These are phyloP conservation scores for Geotrupes spiniger DNA, from an alignment of 2,888 invertebrate species.

Conservation along the genomic window DNA sequence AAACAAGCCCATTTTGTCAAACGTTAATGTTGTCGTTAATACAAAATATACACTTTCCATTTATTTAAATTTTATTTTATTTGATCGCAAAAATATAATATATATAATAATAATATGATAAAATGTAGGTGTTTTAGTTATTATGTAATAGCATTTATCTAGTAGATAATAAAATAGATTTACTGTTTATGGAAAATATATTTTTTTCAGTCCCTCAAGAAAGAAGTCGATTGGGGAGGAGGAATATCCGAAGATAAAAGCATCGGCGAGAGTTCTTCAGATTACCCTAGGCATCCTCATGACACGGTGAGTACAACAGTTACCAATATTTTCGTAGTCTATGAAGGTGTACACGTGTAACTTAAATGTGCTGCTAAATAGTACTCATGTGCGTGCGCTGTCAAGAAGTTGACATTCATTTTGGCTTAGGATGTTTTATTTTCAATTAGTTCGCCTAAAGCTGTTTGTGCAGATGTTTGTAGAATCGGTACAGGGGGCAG, in stretches of 20 bases:
- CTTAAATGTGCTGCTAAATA: constrained; percentile 16
- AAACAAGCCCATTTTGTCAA: too few species aligned
- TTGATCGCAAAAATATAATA: too few species aligned
- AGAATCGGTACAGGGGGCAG: constrained; percentile 24
- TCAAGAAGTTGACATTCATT: constrained; percentile 96
- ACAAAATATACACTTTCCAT: too few species aligned
- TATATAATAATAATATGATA: too few species aligned
- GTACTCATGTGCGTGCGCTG: constrained; percentile 45
- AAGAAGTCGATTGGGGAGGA: constrained; percentile 83
- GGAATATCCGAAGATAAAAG: constrained; percentile 72
- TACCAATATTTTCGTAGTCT: neutral
- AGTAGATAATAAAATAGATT: too few species aligned
- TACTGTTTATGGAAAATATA: too few species aligned
- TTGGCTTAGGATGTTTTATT: constrained; percentile 78
- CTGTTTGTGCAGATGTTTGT: constrained; percentile 35
- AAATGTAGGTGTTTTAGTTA: too few species aligned
- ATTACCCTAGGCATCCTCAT: constrained; percentile 73
- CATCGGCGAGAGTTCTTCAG: constrained; percentile 71
- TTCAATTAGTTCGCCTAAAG: constrained; percentile 45
- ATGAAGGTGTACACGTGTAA: neutral
- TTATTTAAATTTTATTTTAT: too few species aligned
- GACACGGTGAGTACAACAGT: constrained; percentile 69
- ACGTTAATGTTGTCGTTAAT: too few species aligned
- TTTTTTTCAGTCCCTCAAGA: constrained; percentile 78
- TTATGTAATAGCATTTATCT: too few species aligned